These are phyloP conservation scores for Meiosimyza decipiens DNA, from an alignment of 2,888 invertebrate genomes.

Conservation along the genomic window DNA sequence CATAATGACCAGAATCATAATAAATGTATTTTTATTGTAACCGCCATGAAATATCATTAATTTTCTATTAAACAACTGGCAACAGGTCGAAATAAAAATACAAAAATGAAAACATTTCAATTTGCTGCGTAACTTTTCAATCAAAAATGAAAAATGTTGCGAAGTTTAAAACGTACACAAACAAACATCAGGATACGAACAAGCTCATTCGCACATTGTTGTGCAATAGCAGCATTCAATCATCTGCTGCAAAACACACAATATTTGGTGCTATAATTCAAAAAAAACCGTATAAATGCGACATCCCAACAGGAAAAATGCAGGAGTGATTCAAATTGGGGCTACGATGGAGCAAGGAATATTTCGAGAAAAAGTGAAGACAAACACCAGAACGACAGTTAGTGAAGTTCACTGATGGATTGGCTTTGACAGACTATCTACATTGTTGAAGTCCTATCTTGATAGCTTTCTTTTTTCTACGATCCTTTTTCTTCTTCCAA, in stretches of 20 bases:
- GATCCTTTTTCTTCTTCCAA: too few species aligned
- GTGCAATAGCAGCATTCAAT: background rate
- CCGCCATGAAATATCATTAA: too few species aligned
- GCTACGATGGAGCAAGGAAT: too few species aligned
- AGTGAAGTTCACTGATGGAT: too few species aligned
- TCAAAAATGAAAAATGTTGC: slow-evolving; percentile 21
- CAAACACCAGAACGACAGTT: background rate
- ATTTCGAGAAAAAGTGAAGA: background rate
- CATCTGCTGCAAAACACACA: too few species aligned
- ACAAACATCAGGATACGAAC: background rate
- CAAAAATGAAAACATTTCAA: background rate
- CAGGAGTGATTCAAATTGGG: too few species aligned
- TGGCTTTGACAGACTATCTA: too few species aligned
- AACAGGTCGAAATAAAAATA: background rate
- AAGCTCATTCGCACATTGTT: background rate
- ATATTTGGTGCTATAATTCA: too few species aligned
- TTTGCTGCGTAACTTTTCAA: slow-evolving; percentile 7
- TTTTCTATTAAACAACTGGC: background rate
- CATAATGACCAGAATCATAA: too few species aligned
- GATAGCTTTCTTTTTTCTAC: too few species aligned
- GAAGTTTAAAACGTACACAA: background rate
- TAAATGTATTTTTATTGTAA: too few species aligned
- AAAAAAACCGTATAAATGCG: background rate
- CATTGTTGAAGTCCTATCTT: too few species aligned
- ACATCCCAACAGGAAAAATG: background rate